Percentiles rank a stretch among this genome's conserved stretches.
Conservation (phyloP, 2,797 vertebrate genomes). For the Crypturellus tataupa region DNA sequence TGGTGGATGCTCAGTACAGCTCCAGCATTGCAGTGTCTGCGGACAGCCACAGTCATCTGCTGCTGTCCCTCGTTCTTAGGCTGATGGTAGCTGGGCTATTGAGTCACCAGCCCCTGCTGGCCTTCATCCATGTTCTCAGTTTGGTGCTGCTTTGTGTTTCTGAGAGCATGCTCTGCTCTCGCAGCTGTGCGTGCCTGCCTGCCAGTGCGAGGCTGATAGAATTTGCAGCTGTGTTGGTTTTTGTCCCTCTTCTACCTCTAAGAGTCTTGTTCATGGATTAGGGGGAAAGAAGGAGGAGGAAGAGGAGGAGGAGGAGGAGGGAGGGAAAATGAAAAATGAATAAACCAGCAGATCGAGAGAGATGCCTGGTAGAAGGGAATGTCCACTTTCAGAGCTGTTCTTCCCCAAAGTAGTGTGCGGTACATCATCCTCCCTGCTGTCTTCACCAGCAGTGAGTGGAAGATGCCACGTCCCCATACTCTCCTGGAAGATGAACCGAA, state of each 20-base stretch:
- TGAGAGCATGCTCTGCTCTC: conserved; percentile 55
- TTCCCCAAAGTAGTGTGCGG: background rate
- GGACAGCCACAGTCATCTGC: conserved; percentile 7
- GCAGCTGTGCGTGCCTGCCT: conserved; percentile 71
- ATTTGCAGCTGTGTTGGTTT: conserved; percentile 65
- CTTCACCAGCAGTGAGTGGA: background rate
- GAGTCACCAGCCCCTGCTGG: conserved; percentile 39
- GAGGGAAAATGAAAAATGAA: conserved; percentile 33
- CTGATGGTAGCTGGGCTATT: background rate
- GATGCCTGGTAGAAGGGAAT: background rate
- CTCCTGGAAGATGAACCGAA: background rate
- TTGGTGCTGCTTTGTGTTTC: conserved; percentile 68
- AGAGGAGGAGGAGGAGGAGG: background rate
- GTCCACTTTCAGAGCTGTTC: background rate
- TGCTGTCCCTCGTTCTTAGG: background rate
- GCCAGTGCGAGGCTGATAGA: conserved; percentile 22
- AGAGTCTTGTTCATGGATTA: conserved; percentile 23
- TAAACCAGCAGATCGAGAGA: background rate
- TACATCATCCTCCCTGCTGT: background rate
- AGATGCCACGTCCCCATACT: background rate
- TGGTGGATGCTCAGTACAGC: background rate
- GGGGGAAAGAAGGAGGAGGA: conserved; percentile 21
- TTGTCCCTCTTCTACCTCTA: background rate
- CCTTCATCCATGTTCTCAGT: conserved; percentile 38
- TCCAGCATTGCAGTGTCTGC: background rate